phyloP scores from a whole-genome alignment of 1,140 invertebrate genomes.

The Coelopa frigida region DNA sequence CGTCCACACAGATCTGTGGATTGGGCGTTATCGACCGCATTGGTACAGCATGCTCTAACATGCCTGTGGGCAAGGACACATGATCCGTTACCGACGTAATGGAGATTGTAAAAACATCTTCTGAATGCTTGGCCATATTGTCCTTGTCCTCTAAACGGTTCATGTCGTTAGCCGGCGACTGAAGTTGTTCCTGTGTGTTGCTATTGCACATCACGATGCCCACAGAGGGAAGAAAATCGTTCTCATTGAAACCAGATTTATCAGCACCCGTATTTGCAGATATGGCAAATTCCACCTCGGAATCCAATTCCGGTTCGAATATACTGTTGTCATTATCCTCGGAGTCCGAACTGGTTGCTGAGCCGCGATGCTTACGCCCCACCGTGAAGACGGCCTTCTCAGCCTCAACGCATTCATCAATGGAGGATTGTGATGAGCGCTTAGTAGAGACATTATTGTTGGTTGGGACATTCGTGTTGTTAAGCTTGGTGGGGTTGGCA shows the following conservation, averaged over 20 bases:
- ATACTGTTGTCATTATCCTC: conserved; percentile 49
- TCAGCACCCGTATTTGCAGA: conserved; percentile 21
- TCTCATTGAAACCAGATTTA: conserved; percentile 36
- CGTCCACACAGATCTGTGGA: conserved; percentile 55
- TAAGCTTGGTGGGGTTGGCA: conserved; percentile 12
- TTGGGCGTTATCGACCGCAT: conserved; percentile 46
- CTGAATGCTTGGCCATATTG: conserved; percentile 41
- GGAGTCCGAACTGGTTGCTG: conserved; percentile 45
- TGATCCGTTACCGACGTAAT: conserved; percentile 51
- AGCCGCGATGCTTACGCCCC: conserved; percentile 20
- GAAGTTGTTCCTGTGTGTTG: conserved; percentile 11
- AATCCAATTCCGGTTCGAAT: conserved; percentile 46
- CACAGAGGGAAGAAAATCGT: conserved; percentile 55
- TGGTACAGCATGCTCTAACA: conserved; percentile 37
- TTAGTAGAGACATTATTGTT: conserved; percentile 33
- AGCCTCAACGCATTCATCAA: conserved; percentile 27
- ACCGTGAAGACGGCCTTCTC: conserved; percentile 31
- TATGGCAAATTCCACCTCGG: conserved; percentile 25
- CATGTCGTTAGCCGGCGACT: conserved; percentile 21
- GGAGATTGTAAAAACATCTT: conserved; percentile 47
- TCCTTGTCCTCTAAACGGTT: conserved; percentile 42
- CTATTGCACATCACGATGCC: conserved; percentile 57
- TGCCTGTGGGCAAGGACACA: conserved; percentile 49
- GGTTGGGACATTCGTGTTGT: conserved; percentile 15
- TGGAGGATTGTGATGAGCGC: conserved; percentile 23